Evolutionary conservation across 2,797 vertebrate genomes (phyloP).

Genomic region (Arnoldichthys spilopterus): DNA sequence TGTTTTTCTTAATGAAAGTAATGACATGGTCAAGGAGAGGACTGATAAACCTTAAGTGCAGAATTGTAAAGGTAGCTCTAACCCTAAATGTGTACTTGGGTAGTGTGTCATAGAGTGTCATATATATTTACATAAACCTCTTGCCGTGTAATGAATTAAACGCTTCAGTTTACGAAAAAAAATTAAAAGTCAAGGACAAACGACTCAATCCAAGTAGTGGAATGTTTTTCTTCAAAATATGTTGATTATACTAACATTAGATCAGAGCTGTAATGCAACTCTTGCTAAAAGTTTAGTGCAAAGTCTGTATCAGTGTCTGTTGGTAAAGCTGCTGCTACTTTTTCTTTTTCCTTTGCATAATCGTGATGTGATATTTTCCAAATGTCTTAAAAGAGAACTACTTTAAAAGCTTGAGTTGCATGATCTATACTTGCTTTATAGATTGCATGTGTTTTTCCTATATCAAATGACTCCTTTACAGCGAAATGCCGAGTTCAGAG

Average conservation of each 20-base stretch:
- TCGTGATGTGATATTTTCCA: conserved; percentile 58
- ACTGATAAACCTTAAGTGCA: conserved; percentile 96
- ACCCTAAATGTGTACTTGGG: conserved; percentile 94
- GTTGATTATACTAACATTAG: conserved; percentile 77
- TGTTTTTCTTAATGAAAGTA: conserved; percentile 94
- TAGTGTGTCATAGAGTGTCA: conserved; percentile 82
- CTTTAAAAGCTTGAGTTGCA: conserved; percentile 85
- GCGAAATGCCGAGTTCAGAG: conserved; percentile 71
- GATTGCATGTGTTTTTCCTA: conserved; percentile 80
- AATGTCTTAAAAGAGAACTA: conserved; percentile 24
- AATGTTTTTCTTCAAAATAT: conserved; percentile 43
- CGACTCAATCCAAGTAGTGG: conserved; percentile 67
- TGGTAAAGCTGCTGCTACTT: conserved; percentile 79
- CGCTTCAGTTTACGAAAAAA: conserved; percentile 82
- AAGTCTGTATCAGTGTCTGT: conserved; percentile 76
- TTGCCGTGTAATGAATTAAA: conserved; percentile 84
- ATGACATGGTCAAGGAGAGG: conserved; percentile 95
- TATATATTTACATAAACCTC: conserved; percentile 87
- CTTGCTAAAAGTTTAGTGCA: conserved; percentile 77
- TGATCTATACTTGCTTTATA: conserved; percentile 81
- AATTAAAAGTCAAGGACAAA: conserved; percentile 63
- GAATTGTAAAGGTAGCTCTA: conserved; percentile 96
- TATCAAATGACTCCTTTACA: conserved; percentile 62
- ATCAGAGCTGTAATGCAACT: conserved; percentile 82
- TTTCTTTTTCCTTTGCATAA: conserved; percentile 73